phyloP scores from a whole-genome alignment of 2,888 invertebrate genomes.

The Cephalotes varians region DNA sequence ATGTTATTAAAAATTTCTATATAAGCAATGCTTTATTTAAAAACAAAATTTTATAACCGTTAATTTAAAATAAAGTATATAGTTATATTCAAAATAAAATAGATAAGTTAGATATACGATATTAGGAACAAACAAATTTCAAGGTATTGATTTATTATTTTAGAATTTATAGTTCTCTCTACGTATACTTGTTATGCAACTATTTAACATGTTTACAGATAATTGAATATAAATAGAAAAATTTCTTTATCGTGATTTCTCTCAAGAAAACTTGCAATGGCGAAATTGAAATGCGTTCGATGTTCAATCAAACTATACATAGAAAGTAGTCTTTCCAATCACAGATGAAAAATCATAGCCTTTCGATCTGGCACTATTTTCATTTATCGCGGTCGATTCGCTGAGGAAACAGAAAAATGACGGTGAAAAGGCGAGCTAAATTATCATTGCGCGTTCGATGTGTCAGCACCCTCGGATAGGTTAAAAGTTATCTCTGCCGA shows the following conservation, averaged over 20 bases:
- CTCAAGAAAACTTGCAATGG: neutral
- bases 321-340: neutral
- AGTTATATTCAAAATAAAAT: too few relatives aligned
- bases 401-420: slow-evolving; percentile 39
- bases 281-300: too few relatives aligned
- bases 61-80: neutral
- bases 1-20: neutral
- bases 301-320: neutral
- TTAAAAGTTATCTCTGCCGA: slow-evolving; percentile 30
- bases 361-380: slow-evolving; percentile 42
- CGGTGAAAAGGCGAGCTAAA: slow-evolving; percentile 36
- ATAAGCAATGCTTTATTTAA: too few relatives aligned
- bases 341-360: neutral
- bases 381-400: slow-evolving; percentile 48
- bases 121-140: neutral
- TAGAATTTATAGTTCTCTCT: too few relatives aligned
- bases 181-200: too few relatives aligned
- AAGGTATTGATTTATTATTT: too few relatives aligned
- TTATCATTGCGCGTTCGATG: slow-evolving; percentile 51
- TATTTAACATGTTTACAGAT: too few relatives aligned
- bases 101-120: too few relatives aligned
- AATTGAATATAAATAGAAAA: too few relatives aligned
- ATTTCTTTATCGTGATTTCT: neutral
- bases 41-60: too few relatives aligned
- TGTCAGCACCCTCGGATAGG: slow-evolving; percentile 57